Base-by-base conservation (phyloP, 2,113 vertebrate species). In the Neopipo cinnamomea region DNA sequence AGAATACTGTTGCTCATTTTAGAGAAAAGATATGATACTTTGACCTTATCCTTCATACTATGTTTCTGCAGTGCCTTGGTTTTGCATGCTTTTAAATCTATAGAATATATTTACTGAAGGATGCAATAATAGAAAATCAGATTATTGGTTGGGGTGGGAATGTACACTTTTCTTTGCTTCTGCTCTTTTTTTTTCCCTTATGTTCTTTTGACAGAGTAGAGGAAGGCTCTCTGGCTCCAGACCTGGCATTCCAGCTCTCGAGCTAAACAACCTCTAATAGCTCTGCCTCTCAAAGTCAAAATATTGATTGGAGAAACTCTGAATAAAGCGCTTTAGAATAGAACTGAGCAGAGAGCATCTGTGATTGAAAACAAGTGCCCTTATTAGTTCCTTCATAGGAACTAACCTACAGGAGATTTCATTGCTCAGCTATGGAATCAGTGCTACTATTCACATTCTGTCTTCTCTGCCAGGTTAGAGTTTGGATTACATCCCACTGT, bases 221-320 rank as follows among this genome's bases (percentile, higher is more conserved):
- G 63, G 59, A 93, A 42, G 8, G 42, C 67, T 90, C 71, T 44
- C 72, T 94, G 75, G 67, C 85, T 95, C 67, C 76, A 94, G 88
- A 85, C 72, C 50, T 94, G 72, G 78, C 67, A 88, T 94, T 70
- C 78, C 39, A 72, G 75, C 91, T 94, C 75, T 95, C 85, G 86
- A 66, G 35, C 63, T 96, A 90, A 96, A 94, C 84, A 95, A 88
- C 82, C 74, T 91, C 85, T 96, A 95, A 97, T 96, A 96, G 82
- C 67, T 91, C 78, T 96, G 89, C 90, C 85, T 96, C 91, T 96
- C 90, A 95, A 94, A 96, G 91, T 96, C 94, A 94, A 96, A 96
- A 95, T 96, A 97, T 96, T 97, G 95, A 97, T 93, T 97, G 91
- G 52, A 82, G 75, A 91, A 96, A 96, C 72, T 94, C 91, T 96